Conservation (phyloP, 1,140 invertebrate species). For the Drosophila navojoa region DNA sequence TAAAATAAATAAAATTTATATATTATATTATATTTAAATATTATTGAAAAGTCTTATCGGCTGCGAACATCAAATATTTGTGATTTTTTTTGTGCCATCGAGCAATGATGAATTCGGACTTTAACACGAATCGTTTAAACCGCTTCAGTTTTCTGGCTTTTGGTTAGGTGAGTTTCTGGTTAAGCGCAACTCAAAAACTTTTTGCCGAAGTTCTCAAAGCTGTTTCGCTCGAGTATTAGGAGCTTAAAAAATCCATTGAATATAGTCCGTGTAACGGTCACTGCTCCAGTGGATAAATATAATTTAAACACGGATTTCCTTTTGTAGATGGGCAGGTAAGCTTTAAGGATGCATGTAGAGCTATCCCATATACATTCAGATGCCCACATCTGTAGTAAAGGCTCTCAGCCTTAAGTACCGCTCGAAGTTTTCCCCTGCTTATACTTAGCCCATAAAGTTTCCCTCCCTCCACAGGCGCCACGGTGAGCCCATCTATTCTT, state of each 20-base stretch:
- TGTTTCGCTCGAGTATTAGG: conserved; percentile 19
- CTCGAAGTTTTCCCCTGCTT: background rate
- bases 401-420: background rate
- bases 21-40: conserved; percentile 16
- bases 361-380: conserved; percentile 8
- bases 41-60: conserved; percentile 23
- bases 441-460: background rate
- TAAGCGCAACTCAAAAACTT: conserved; percentile 14
- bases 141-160: background rate
- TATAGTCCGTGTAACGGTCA: conserved; percentile 7
- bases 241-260: conserved; percentile 25
- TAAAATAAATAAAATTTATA: background rate
- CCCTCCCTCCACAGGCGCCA: background rate
- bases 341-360: conserved; percentile 3
- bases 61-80: conserved; percentile 25
- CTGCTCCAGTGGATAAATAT: conserved; percentile 30
- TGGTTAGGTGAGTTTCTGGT: conserved; percentile 27
- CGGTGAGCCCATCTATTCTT: conserved; percentile 3
- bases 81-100: conserved; percentile 8
- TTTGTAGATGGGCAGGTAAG: background rate
- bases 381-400: background rate
- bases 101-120: conserved; percentile 21
- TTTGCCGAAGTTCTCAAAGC: conserved; percentile 30
- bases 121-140: conserved; percentile 39
- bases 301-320: conserved; percentile 30